These are phyloP conservation scores for Aleiodes alternator DNA, from an alignment of 2,888 invertebrate species.

Conservation along the genomic window DNA sequence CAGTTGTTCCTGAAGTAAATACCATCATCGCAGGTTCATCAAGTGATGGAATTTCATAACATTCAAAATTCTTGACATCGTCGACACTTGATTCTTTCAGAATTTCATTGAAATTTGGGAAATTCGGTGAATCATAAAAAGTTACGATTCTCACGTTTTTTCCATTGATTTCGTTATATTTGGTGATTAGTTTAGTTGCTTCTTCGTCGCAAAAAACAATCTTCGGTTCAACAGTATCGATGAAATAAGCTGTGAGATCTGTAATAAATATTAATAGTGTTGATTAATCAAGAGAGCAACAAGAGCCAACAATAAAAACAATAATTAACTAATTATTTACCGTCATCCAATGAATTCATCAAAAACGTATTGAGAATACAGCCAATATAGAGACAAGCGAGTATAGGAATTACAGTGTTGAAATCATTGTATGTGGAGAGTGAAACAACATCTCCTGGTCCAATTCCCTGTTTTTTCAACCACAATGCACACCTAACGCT, in stretches of 20 bases:
- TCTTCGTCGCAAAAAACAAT: constrained; percentile 59
- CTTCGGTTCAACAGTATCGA: constrained; percentile 62
- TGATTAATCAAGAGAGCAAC: not conserved
- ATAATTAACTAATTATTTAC: constrained; percentile 52
- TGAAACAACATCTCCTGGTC: constrained; percentile 60
- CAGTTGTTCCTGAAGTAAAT: constrained; percentile 58
- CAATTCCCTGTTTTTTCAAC: constrained; percentile 56
- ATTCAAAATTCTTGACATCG: constrained; percentile 43
- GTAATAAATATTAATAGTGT: constrained; percentile 35
- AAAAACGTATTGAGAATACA: constrained; percentile 66
- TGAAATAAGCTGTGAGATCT: constrained; percentile 54
- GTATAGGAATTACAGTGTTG: constrained; percentile 62
- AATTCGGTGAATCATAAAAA: constrained; percentile 57
- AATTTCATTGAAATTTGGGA: not conserved
- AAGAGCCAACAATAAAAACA: not conserved
- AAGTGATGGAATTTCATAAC: no score
- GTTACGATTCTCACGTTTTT: constrained; percentile 54
- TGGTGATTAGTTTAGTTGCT: constrained; percentile 40
- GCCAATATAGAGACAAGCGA: constrained; percentile 62
- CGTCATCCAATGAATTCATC: constrained; percentile 54
- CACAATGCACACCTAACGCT: constrained; percentile 43
- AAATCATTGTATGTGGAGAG: constrained; percentile 63
- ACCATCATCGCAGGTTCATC: no score
- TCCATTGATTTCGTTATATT: constrained; percentile 54
- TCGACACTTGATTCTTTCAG: constrained; percentile 2